Conservation (phyloP, 2,113 vertebrate genomes). For the Seriola dumerili region DNA sequence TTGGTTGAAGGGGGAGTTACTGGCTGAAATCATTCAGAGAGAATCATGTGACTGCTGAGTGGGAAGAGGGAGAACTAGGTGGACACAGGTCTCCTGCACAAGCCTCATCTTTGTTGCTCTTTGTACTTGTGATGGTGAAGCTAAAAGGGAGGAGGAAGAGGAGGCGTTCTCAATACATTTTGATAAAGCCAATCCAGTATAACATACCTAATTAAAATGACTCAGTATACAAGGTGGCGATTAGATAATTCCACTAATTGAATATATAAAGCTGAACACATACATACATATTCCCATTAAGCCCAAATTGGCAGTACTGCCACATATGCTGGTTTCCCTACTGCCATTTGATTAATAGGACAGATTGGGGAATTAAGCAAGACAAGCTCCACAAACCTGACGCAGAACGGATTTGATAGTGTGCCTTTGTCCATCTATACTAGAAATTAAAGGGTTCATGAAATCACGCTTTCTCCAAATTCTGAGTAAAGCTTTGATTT, state of each 20-base stretch:
- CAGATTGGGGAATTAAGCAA: conserved; percentile 1
- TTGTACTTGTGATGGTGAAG: conserved; percentile 37
- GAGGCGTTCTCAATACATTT: conserved; percentile 15
- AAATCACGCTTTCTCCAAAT: neutral
- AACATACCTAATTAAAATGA: neutral
- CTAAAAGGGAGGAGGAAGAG: conserved; percentile 22
- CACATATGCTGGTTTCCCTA: neutral
- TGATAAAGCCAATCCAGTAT: conserved; percentile 29
- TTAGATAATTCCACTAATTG: neutral
- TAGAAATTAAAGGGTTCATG: conserved; percentile 1
- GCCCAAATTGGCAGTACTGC: neutral
- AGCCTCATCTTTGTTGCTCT: conserved; percentile 72
- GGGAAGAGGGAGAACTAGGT: conserved; percentile 47
- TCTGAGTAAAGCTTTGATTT: neutral
- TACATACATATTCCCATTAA: conserved; percentile 2
- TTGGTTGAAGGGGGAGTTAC: conserved; percentile 7
- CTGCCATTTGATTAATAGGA: conserved; percentile 22
- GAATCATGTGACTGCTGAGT: conserved; percentile 51
- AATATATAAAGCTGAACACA: neutral
- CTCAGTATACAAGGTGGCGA: neutral
- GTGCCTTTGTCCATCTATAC: neutral
- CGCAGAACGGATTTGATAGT: neutral
- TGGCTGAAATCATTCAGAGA: conserved; percentile 54
- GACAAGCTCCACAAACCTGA: conserved; percentile 5
- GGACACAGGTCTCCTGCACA: conserved; percentile 64